A percentile compares a stretch with the other conserved stretches of the same genome.
phyloP scores from a whole-genome alignment of 2,888 invertebrate genomes.

The Himalopsyche japonica region DNA sequence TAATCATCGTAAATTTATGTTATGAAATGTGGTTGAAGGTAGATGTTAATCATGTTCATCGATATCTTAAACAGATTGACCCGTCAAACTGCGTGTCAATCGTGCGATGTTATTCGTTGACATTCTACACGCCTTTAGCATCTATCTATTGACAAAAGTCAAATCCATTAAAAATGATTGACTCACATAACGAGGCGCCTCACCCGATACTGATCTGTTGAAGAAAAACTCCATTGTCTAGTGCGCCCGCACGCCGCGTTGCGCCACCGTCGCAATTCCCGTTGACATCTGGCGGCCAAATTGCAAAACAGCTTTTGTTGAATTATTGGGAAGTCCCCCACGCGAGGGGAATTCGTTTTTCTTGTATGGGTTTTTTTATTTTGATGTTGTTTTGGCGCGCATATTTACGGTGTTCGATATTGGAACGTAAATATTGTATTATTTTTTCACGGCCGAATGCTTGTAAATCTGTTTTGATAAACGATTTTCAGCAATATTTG shows the following conservation, averaged over 20 bases:
- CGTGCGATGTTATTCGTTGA: neutral
- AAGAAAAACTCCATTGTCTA: neutral
- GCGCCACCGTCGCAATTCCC: neutral
- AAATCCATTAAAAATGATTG: conserved; percentile 20
- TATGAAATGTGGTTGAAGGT: no score
- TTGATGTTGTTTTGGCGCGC: neutral
- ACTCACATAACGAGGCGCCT: conserved; percentile 7
- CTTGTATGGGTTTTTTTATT: neutral
- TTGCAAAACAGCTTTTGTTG: neutral
- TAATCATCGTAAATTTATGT: no score
- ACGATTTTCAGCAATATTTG: no score
- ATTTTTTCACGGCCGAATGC: neutral
- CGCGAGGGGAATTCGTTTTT: neutral
- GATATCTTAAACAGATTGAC: no score
- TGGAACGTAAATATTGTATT: neutral
- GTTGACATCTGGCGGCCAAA: neutral
- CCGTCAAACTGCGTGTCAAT: neutral
- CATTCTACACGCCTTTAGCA: neutral
- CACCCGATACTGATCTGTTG: neutral
- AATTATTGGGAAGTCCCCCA: neutral
- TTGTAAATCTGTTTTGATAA: neutral
- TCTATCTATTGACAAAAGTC: conserved; percentile 16
- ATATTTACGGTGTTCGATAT: neutral
- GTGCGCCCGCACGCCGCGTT: neutral
- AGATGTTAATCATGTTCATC: no score